Percentiles rank a stretch among this genome's conserved stretches.
These are phyloP conservation scores for Ceratina japonica DNA, from an alignment of 1,140 invertebrate genomes.

Conservation along the genomic window DNA sequence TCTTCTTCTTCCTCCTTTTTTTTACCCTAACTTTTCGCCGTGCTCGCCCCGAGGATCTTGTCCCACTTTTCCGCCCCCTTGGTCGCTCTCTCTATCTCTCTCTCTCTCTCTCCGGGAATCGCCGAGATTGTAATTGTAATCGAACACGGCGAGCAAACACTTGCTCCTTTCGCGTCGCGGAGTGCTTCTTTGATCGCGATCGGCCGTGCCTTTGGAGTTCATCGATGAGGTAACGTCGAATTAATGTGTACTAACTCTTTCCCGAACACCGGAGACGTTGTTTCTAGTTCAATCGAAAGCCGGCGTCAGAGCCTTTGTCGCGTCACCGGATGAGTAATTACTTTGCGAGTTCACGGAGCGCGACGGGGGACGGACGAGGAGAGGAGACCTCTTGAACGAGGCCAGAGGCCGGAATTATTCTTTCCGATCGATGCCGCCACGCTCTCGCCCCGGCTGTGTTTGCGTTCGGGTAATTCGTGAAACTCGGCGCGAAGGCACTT, in stretches of 20 bases:
- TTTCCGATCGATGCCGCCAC: slow-evolving; percentile 11
- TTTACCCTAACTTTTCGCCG: neutral
- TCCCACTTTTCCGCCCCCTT: neutral
- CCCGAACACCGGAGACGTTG: neutral
- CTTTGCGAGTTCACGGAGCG: neutral
- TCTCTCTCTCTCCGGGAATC: neutral
- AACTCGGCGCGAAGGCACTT: neutral
- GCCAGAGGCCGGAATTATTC: slow-evolving; percentile 19
- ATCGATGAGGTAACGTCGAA: neutral
- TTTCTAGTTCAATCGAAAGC: neutral
- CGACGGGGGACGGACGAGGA: too few species aligned
- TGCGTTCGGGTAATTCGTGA: neutral
- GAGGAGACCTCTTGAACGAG: neutral
- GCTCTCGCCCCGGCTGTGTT: neutral
- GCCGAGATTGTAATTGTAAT: slow-evolving; percentile 41
- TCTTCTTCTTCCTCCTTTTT: neutral
- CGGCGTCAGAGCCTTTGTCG: neutral
- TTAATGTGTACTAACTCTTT: neutral
- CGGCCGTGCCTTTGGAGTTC: neutral
- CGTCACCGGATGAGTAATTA: slow-evolving; percentile 13
- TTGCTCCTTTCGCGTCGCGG: neutral
- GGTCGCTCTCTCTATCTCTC: neutral
- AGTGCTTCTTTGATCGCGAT: slow-evolving; percentile 13
- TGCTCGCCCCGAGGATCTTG: neutral
- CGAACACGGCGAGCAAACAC: neutral